A percentile compares a stretch with the other conserved stretches of the same genome.
Evolutionary conservation across 2,113 vertebrate species (phyloP).

Genomic region (Junco hyemalis): DNA sequence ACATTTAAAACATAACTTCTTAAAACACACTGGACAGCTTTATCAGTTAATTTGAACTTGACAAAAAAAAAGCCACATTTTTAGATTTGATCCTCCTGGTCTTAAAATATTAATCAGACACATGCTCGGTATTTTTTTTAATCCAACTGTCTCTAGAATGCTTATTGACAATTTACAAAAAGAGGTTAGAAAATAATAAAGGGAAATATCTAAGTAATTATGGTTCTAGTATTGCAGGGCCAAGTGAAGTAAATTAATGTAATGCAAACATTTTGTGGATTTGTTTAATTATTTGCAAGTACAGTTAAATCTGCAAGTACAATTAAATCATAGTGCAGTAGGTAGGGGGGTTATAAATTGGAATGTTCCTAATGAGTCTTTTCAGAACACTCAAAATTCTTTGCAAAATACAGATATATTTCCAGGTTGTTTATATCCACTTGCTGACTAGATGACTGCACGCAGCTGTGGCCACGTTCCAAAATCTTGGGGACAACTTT

Average conservation of each 20-base stretch:
- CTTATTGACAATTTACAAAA: slow-evolving; percentile 75
- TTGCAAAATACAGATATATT: background rate
- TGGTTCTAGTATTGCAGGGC: slow-evolving; percentile 51
- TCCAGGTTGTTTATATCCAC: background rate
- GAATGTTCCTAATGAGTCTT: slow-evolving; percentile 18
- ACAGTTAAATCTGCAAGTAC: slow-evolving; percentile 66
- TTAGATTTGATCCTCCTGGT: slow-evolving; percentile 70
- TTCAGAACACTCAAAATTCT: background rate
- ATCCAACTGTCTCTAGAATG: slow-evolving; percentile 73
- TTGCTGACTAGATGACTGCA: background rate
- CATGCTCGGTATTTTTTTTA: slow-evolving; percentile 61
- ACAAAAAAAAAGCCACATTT: background rate
- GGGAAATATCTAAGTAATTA: slow-evolving; percentile 78
- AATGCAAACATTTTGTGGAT: slow-evolving; percentile 69
- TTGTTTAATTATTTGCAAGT: slow-evolving; percentile 74
- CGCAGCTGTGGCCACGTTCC: background rate
- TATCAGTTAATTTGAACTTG: slow-evolving; percentile 43
- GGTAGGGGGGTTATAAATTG: slow-evolving; percentile 18
- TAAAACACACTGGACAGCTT: background rate
- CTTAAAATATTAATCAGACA: slow-evolving; percentile 81
- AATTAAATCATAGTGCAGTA: slow-evolving; percentile 43
- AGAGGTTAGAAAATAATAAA: slow-evolving; percentile 74
- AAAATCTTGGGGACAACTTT: background rate
- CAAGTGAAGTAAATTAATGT: slow-evolving; percentile 70
- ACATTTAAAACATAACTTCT: background rate